Percentiles rank a stretch among this genome's conserved stretches.
Conservation (phyloP, 2,113 vertebrate species). For the Phyllostomus hastatus region DNA sequence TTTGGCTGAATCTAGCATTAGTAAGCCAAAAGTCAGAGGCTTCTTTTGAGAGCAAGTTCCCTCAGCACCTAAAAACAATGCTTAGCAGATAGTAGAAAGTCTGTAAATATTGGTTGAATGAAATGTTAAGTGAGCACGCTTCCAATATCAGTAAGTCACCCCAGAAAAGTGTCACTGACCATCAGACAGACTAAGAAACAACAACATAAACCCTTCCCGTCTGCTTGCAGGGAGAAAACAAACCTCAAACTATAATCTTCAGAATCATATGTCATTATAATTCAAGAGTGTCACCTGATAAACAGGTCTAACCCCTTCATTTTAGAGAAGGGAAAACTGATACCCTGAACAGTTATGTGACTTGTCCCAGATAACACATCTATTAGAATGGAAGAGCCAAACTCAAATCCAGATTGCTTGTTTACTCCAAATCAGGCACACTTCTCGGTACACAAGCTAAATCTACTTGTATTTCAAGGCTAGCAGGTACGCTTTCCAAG, state of each 20-base stretch:
- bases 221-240: conserved; percentile 32
- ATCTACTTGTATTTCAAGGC: conserved; percentile 3
- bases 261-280: not conserved
- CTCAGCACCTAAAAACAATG: not conserved
- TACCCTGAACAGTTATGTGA: not conserved
- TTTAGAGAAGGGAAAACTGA: conserved; percentile 1
- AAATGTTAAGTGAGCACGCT: not conserved
- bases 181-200: not conserved
- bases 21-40: not conserved
- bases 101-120: not conserved
- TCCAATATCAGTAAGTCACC: not conserved
- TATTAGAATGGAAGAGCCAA: not conserved
- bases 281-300: not conserved
- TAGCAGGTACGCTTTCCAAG: not conserved
- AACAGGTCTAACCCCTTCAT: not conserved
- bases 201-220: not conserved
- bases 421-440: not conserved
- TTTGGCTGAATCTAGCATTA: not conserved
- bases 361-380: not conserved
- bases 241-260: not conserved
- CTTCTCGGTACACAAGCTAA: not conserved
- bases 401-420: not conserved
- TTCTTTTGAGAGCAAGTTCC: not conserved
- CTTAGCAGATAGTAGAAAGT: not conserved
- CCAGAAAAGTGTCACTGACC: not conserved